Base-by-base conservation (phyloP, 2,888 invertebrate genomes). In the Caenorhabditis sinica region DNA sequence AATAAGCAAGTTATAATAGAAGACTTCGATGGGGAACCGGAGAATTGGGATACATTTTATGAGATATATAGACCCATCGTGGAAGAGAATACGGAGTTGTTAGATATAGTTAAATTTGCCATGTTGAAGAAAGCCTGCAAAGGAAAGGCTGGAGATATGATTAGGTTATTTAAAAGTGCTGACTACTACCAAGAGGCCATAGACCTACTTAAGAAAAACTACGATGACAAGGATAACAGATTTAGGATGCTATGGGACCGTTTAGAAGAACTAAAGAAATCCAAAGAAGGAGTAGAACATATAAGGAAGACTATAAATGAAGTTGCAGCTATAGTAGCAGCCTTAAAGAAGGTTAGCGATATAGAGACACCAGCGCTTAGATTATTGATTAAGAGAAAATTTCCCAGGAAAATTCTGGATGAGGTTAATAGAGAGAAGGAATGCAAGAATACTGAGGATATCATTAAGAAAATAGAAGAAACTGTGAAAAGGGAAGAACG, bases 321-420 rank as follows among this genome's bases (percentile, higher is more conserved):
- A 2, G 53, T 53, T 20, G 53, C 53, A 23, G 20, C 53, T 3
- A 53, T 53, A 53, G 53, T 53, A 53, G 20, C 53, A 53, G 53
- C 53, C 3, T 53, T 53, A 23, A 53, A 23, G 8, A n/a, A 36
- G n/a, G n/a, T n/a, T n/a, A n/a, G n/a, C n/a, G n/a, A n/a, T n/a
- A n/a, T n/a, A n/a, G n/a, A n/a, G n/a, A n/a, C n/a, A n/a, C n/a
- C n/a, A n/a, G n/a, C n/a, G n/a, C n/a, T n/a, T n/a, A n/a, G n/a
- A n/a, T n/a, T n/a, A n/a, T n/a, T n/a, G n/a, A n/a, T n/a, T n/a
- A n/a, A n/a, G n/a, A n/a, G n/a, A n/a, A n/a, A n/a, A 11, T 36
- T 36, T 11, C 36, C 36, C 11, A 36, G 36, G 36, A 36, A 36
- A 36, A 36, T 36, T 8, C 36, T 36, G 5, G 36, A 36, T 8